Conservation (phyloP, 2,888 invertebrate species). For the Conomelus anceps region DNA sequence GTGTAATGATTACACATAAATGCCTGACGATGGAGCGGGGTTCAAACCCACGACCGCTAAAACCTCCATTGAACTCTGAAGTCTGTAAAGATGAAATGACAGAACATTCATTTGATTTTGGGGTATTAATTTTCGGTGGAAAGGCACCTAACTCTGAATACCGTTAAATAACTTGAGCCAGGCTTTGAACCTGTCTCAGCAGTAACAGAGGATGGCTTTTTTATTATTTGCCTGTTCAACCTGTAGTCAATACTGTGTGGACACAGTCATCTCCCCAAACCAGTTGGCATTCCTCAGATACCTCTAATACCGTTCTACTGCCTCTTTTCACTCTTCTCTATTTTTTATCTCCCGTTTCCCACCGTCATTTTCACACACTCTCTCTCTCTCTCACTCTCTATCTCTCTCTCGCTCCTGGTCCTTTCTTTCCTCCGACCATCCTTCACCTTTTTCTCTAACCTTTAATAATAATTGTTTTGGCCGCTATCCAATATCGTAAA, state of each 20-base stretch:
- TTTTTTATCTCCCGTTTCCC: not conserved
- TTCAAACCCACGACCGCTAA: too few relatives aligned
- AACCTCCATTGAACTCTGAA: too few relatives aligned
- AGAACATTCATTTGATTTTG: not conserved
- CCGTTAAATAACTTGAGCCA: not conserved
- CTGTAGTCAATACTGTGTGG: not conserved
- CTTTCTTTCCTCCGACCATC: too few relatives aligned
- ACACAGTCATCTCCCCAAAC: not conserved
- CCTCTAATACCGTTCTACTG: not conserved
- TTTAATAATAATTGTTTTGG: too few relatives aligned
- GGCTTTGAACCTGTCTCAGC: not conserved
- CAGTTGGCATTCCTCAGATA: not conserved
- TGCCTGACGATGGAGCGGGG: too few relatives aligned
- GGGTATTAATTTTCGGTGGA: not conserved
- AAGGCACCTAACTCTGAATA: not conserved
- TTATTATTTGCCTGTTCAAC: not conserved
- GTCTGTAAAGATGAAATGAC: not conserved
- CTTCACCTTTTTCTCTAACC: too few relatives aligned
- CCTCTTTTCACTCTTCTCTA: not conserved
- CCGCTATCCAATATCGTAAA: too few relatives aligned
- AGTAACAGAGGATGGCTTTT: not conserved
- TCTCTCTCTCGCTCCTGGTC: too few relatives aligned
- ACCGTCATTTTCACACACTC: not conserved
- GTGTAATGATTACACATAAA: too few relatives aligned
- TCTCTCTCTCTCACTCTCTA: not conserved